Evolutionary conservation across 2,888 invertebrate genomes (phyloP).

Genomic region (Phaonia tiefii): DNA sequence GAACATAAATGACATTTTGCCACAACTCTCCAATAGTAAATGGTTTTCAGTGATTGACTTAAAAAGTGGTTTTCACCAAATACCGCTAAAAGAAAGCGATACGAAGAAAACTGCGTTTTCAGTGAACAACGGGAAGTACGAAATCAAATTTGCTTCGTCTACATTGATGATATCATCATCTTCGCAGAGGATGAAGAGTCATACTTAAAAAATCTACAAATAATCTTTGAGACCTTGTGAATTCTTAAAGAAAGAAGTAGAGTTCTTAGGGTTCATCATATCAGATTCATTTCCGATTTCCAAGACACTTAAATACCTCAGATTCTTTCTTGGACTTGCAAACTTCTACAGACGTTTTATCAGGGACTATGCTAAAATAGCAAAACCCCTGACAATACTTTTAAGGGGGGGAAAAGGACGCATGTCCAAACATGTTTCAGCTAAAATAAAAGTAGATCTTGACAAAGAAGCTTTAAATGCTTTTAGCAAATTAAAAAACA

Average conservation of each 20-base stretch:
- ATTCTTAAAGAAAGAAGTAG: background rate
- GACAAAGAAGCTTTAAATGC: constrained; percentile 22
- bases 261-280: background rate
- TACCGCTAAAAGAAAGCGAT: too few relatives aligned
- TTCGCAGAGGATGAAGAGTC: constrained; percentile 2
- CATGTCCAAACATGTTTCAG: too few relatives aligned
- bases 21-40: too few relatives aligned
- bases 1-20: too few relatives aligned
- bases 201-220: background rate
- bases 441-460: too few relatives aligned
- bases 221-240: background rate
- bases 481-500: constrained; percentile 1
- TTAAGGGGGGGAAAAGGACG: too few relatives aligned
- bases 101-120: too few relatives aligned
- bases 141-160: background rate
- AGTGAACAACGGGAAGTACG: too few relatives aligned
- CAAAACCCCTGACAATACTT: constrained; percentile 6
- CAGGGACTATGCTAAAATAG: too few relatives aligned
- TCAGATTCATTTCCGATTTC: background rate
- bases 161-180: constrained; percentile 14
- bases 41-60: too few relatives aligned
- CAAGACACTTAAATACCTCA: background rate
- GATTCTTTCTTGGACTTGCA: constrained; percentile 37
- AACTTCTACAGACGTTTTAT: too few relatives aligned
- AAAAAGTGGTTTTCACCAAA: too few relatives aligned